Evolutionary conservation across 1,140 invertebrate species (phyloP), one percentile per base, ranked within the genome.

Genomic region (Dendroctonus valens): DNA sequence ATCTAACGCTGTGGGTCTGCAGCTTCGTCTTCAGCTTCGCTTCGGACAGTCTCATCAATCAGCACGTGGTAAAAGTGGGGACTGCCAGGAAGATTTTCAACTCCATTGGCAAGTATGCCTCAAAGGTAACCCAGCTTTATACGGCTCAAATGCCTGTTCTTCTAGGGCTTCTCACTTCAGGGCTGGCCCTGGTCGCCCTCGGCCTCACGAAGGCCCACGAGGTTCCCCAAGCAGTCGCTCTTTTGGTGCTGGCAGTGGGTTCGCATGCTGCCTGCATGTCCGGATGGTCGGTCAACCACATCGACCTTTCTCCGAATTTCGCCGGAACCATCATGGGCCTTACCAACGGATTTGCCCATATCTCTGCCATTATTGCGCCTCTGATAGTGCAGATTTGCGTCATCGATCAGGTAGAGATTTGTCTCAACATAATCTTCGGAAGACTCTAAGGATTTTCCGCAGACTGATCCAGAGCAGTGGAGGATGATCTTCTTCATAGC

Each of bases 281-380:
- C 46, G 92, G 91, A 7, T 89, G 76, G 58, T 70, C 76, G 40
- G 71, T 84, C 5, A 90, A 90, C 72, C 86, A 90, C 73, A 82
- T 91, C 38, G 89, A 91, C 72, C 81, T 92, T 49, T 83, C 89
- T 0, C 87, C 87, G 6, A 88, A 86, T 76, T 85, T 82, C 77
- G 87, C 88, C 15, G 87, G 88, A 11, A 83, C 83, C 1, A 76
- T 90, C 67, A 89, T 90, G 85, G 88, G 91, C 6, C 80, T 93
- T 26, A 89, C 88, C 40, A 93, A 92, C 76, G 86, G 88, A 14
- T 75, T 85, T 39, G 85, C 89, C 0, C 91, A 90, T 65, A 72
- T 89, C 3, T 83, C 86, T 14, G 86, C 86, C 0, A 89, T 91
- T 51, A 72, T 88, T 12, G 88, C 87, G 11, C 91, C 90, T 0